phyloP scores from a whole-genome alignment of 2,113 vertebrate species.

The Merops nubicus region DNA sequence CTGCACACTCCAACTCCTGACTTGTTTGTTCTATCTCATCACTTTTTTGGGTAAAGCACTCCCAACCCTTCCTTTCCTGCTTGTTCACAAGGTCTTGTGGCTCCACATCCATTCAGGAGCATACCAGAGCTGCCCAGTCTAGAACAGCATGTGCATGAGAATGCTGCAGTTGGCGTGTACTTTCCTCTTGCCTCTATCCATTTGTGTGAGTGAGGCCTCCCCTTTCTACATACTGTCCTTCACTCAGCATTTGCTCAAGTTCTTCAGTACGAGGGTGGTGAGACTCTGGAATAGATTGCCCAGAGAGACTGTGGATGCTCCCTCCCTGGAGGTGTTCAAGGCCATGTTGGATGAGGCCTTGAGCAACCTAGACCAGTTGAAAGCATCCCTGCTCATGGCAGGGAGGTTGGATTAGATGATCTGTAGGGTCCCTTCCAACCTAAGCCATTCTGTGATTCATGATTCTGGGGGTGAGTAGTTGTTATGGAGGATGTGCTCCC shows the following conservation, averaged over 20 bases:
- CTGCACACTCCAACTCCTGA: not conserved
- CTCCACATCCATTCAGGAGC: not conserved
- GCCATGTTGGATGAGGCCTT: too few relatives aligned
- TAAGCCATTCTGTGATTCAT: too few relatives aligned
- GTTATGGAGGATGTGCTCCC: not conserved
- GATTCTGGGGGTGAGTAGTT: accelerated
- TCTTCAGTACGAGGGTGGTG: too few relatives aligned
- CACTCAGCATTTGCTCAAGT: not conserved
- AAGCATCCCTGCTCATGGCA: too few relatives aligned
- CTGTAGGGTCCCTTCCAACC: too few relatives aligned
- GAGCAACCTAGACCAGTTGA: too few relatives aligned
- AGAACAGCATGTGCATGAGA: accelerated
- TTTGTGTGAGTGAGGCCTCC: not conserved
- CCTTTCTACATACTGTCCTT: not conserved
- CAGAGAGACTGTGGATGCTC: too few relatives aligned
- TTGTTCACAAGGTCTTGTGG: not conserved
- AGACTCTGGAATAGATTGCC: too few relatives aligned
- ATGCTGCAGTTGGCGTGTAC: not conserved
- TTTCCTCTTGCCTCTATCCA: not conserved
- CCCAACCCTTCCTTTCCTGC: not conserved
- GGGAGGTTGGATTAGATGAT: too few relatives aligned
- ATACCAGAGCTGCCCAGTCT: not conserved
- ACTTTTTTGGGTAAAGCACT: not conserved
- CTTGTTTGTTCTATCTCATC: not conserved
- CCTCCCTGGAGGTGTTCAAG: too few relatives aligned